phyloP scores from a whole-genome alignment of 2,888 invertebrate genomes.

The Nymphalis urticae region DNA sequence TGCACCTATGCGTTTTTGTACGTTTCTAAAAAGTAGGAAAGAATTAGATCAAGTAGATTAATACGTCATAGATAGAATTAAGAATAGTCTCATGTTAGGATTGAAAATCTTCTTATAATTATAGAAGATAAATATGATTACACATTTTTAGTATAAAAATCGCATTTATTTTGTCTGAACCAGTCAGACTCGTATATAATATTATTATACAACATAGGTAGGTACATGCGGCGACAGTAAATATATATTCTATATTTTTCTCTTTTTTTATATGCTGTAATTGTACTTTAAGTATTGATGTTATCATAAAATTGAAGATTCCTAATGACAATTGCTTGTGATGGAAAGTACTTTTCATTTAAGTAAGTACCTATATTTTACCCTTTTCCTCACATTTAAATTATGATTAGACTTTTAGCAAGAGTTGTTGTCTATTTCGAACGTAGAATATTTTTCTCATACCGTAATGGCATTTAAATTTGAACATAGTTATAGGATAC shows the following conservation, averaged over 20 bases:
- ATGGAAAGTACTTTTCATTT: no score
- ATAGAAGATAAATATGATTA: not conserved
- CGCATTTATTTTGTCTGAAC: conserved; percentile 8
- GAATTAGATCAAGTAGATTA: not conserved
- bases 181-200: conserved; percentile 19
- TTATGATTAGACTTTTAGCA: no score
- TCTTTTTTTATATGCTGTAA: not conserved
- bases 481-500: no score
- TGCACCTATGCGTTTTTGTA: not conserved
- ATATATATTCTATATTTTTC: not conserved
- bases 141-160: conserved; percentile 12
- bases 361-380: no score
- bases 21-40: not conserved
- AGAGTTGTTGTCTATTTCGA: no score
- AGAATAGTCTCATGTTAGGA: conserved; percentile 8
- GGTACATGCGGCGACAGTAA: conserved; percentile 3
- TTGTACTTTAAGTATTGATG: conserved; percentile 7
- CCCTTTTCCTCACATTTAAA: no score
- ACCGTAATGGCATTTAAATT: no score
- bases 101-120: conserved; percentile 3
- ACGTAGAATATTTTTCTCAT: no score
- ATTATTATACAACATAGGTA: conserved; percentile 8
- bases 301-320: not conserved
- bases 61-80: conserved; percentile 5
- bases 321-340: no score